Base-by-base conservation (phyloP, 2,113 vertebrate genomes). In the Rhinoderma darwinii region DNA sequence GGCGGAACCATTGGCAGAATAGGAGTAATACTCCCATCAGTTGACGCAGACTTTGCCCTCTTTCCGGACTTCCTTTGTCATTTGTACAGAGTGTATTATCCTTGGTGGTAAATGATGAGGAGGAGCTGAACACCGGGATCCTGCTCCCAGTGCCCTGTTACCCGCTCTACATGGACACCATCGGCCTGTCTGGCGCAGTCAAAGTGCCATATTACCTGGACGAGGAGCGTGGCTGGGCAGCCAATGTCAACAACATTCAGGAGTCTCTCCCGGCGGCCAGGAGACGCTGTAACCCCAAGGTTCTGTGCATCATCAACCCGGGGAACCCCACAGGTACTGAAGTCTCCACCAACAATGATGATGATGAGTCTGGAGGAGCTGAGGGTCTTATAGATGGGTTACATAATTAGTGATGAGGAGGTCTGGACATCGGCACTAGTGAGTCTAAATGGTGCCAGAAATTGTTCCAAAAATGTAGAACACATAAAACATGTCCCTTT, bases 291-390 rank as follows among this genome's bases (percentile, higher is more conserved):
- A 90, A 90, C 35, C 94, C 93, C 3, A 84, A 88, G 0, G 92
- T 90, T 35, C 88, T 95, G 41, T 96, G 95, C 12, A 18, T 95
- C 87, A 92, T 92, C 80, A 96, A 95, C 88, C 66, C 66, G 5
- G 66, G 66, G 15, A 82, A 90, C 90, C 35, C 94, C 15, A 87
- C 93, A 88, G 94, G 95, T 95, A 74, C 27, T 2, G 59, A 61
- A 61, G 25, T 18, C 50, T n/a, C n/a, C n/a, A n/a, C n/a, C n/a
- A n/a, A n/a, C n/a, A n/a, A n/a, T n/a, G n/a, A n/a, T n/a, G n/a
- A n/a, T n/a, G n/a, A n/a, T n/a, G n/a, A n/a, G n/a, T n/a, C n/a
- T n/a, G n/a, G n/a, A n/a, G n/a, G n/a, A n/a, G n/a, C n/a, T n/a
- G n/a, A n/a, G n/a, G n/a, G n/a, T n/a, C n/a, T n/a, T n/a, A n/a